phyloP scores from a whole-genome alignment of 2,888 invertebrate genomes.

The Drosophila koepferae region DNA sequence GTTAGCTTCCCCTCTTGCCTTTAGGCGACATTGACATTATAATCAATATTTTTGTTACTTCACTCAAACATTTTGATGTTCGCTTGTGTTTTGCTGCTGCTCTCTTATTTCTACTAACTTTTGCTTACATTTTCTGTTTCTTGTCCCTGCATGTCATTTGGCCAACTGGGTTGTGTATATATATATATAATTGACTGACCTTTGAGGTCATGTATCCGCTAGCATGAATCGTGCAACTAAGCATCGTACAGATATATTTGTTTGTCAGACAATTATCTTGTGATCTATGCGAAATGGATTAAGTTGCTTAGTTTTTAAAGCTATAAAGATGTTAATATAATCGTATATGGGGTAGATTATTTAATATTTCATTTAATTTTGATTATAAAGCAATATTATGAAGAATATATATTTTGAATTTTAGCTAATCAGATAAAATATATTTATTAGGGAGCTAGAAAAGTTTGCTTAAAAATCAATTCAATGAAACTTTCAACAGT shows the following conservation, averaged over 20 bases:
- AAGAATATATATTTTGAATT: too few species aligned
- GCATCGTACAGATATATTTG: background rate
- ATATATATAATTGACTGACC: constrained; percentile 36
- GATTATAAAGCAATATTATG: background rate
- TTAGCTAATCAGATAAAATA: too few species aligned
- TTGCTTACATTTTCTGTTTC: constrained; percentile 39
- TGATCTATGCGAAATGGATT: background rate
- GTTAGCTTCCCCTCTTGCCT: background rate
- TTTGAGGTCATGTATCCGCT: constrained; percentile 24
- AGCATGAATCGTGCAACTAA: background rate
- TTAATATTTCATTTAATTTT: background rate
- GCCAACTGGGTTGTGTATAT: constrained; percentile 7
- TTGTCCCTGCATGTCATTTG: constrained; percentile 33
- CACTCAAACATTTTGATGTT: constrained; percentile 42
- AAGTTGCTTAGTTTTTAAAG: background rate
- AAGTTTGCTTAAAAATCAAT: too few species aligned
- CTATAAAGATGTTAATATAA: background rate
- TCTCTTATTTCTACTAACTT: constrained; percentile 21
- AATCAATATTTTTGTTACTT: constrained; percentile 76
- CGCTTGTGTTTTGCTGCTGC: constrained; percentile 9
- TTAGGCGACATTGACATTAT: constrained; percentile 71
- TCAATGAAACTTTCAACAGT: too few species aligned
- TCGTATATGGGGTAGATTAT: background rate
- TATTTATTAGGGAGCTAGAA: too few species aligned
- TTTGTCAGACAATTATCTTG: background rate